Evolutionary conservation across 2,888 invertebrate species (phyloP), one percentile per base, ranked within the genome.

Genomic region (Eristalis arbustorum): DNA sequence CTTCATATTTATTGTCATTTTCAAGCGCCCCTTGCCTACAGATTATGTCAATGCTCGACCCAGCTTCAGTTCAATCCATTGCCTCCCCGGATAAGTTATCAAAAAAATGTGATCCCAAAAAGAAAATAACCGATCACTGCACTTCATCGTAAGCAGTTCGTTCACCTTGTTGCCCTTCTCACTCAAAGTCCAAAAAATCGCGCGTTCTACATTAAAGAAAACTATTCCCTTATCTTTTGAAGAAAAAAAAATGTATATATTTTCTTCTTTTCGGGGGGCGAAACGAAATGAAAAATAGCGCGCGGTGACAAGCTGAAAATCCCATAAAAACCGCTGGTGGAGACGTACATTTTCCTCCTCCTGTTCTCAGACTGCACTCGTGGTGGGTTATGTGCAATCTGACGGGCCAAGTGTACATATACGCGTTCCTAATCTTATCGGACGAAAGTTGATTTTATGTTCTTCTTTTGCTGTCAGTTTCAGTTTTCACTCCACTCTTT

Each of bases 351-450:
- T 18, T 18, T 49, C 49, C 49, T 18, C 49, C 49, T 49, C 49
- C 49, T 18, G 49, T 18, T 18, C 49, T 6, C 8, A 2, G 49
- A 49, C 49, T 49, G 49, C 49, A 49, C 49, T 49, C 18, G 18
- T 18, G 18, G 18, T 8, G n/a, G 42, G 49, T 3, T 49, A 49
- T 49, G 59, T 59, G 59, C 59, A 59, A 59, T 59, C 59, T 49
- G 49, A 49, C 49, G 18, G 49, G 49, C 49, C 22, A 34, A 28
- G 57, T 57, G 42, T 40, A 49, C 68, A 56, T 69, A 61, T 34
- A 69, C 37, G 56, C 57, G 34, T 69, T 64, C 42, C 1, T 71
- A 71, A 78, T 78, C 77, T 78, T 78, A 78, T 78, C 77, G 57
- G 77, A 40, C 34, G 1, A 40, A 78, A 42, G 59, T 59, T 71